phyloP scores from a whole-genome alignment of 2,888 invertebrate species.

The Erannis defoliaria region DNA sequence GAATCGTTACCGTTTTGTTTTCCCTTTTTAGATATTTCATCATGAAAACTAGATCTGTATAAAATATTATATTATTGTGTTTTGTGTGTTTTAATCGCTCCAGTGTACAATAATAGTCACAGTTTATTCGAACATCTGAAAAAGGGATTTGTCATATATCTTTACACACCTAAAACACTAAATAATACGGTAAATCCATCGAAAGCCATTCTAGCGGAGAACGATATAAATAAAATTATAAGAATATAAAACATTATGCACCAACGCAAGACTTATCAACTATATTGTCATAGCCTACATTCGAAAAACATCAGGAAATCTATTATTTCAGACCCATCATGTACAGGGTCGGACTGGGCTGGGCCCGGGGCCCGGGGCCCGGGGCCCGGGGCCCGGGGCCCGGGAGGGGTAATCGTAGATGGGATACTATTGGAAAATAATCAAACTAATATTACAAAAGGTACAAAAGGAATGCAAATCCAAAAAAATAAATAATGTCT shows the following conservation, averaged over 20 bases:
- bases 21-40: neutral
- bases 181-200: conserved; percentile 40
- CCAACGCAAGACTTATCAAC: conserved; percentile 59
- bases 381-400: too few species aligned
- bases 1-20: neutral
- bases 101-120: neutral
- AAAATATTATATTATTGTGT: too few species aligned
- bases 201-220: conserved; percentile 12
- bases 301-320: conserved; percentile 48
- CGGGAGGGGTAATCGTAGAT: too few species aligned
- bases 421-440: too few species aligned
- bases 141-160: conserved; percentile 17
- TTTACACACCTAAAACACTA: conserved; percentile 37
- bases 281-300: conserved; percentile 74
- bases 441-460: too few species aligned
- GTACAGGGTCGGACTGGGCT: neutral
- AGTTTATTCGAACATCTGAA: conserved; percentile 3
- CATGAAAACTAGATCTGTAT: neutral
- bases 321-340: neutral
- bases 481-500: too few species aligned
- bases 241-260: conserved; percentile 70
- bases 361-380: too few species aligned
- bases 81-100: too few species aligned
- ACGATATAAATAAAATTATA: conserved; percentile 46
- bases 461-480: too few species aligned